A percentile compares a stretch with the other conserved stretches of the same genome.
These are phyloP conservation scores for Protula sp. DNA, from an alignment of 2,888 invertebrate genomes.

Conservation along the genomic window DNA sequence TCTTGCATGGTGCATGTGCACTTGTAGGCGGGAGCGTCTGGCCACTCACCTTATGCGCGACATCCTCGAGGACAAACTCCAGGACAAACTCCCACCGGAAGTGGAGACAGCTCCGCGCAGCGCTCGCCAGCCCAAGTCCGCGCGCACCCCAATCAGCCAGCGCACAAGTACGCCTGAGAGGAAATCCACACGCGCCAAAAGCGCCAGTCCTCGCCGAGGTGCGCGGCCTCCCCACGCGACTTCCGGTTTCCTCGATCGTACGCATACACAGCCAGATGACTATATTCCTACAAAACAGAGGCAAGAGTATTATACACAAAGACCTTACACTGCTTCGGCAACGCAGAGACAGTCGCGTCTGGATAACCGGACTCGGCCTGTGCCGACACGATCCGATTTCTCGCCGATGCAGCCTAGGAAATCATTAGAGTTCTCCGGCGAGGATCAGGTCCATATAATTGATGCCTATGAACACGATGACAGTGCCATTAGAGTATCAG, in stretches of 20 bases:
- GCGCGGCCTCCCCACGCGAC: neutral
- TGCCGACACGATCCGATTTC: no score
- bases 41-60: slow-evolving; percentile 39
- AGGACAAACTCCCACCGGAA: no score
- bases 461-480: neutral
- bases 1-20: no score
- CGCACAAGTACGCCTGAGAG: neutral
- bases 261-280: neutral
- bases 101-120: neutral
- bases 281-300: neutral
- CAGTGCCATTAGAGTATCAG: neutral
- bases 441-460: neutral
- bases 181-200: neutral
- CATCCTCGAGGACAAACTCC: slow-evolving; percentile 30
- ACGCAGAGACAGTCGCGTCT: neutral
- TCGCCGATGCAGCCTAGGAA: no score
- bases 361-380: neutral
- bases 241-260: neutral
- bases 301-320: neutral
- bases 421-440: neutral
- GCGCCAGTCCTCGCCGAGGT: neutral
- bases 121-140: neutral
- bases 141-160: neutral
- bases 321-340: neutral
- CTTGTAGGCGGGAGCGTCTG: neutral